Evolutionary conservation across 1,140 invertebrate species (phyloP), one percentile per base, ranked within the genome.

Genomic region (Probaryconus sp.): DNA sequence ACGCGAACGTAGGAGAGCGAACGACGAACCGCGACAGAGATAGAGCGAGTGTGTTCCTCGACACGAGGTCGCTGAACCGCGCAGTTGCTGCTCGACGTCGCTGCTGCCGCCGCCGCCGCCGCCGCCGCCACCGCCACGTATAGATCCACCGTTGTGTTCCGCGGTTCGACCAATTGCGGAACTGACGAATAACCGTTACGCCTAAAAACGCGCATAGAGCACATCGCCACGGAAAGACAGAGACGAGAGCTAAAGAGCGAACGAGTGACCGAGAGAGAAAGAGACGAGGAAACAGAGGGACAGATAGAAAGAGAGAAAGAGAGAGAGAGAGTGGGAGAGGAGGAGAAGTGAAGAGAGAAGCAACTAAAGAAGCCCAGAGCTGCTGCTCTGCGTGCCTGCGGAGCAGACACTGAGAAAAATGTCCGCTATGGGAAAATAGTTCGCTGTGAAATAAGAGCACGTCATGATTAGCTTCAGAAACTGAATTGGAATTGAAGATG

Each of bases 1-100:
- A 68, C 14, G 43, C 64, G 58, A 56, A 37, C 13, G 24, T 38
- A 47, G 3, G 7, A 24, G 3, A 7, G 3, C 21, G 7, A 4
- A 7, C 21, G 21, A n/a, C n/a, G n/a, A n/a, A n/a, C n/a, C n/a
- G 45, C 45, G 60, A 73, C 48, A 71, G 61, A 70, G 67, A 70
- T 31, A 16, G 55, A 20, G 38, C 53, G 61, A 74, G 53, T 73
- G 69, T 77, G 69, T 77, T 79, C 76, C 77, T 79, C 78, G 42
- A 51, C 69, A 79, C 65, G 81, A 75, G 81, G 83, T 84, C 83
- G 81, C 76, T 84, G 83, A 83, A 84, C 83, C 77, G 76, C 76
- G 69, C 74, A 77, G 78, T 82, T 80, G 70, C 75, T 67, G 77
- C 65, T 80, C 69, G 45, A 26, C 26, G 17, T 28, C 35, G 20